Conservation (phyloP, 1,140 invertebrate species). For the Araneus ventricosus region DNA sequence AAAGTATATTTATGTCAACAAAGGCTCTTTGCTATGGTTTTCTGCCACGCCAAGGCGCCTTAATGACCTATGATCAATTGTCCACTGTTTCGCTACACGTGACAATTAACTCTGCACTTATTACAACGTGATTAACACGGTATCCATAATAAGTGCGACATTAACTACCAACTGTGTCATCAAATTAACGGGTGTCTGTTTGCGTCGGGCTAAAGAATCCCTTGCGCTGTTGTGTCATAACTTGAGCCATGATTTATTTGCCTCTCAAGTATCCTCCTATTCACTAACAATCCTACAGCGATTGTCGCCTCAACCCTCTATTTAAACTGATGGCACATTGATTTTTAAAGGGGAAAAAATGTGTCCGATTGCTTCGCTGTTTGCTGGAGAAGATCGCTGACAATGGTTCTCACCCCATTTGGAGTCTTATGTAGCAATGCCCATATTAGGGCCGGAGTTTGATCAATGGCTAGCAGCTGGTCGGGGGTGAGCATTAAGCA, state of each 20-base stretch:
- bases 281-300: conserved; percentile 32
- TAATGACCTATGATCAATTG: conserved; percentile 63
- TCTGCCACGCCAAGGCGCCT: conserved; percentile 26
- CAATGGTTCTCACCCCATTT: conserved; percentile 4
- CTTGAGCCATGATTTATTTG: conserved; percentile 28
- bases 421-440: neutral
- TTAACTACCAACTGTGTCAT: conserved; percentile 72
- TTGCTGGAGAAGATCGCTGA: neutral
- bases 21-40: neutral
- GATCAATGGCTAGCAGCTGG: conserved; percentile 71
- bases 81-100: conserved; percentile 22
- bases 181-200: conserved; percentile 61
- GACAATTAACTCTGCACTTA: conserved; percentile 61
- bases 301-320: conserved; percentile 26
- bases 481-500: conserved; percentile 28
- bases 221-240: conserved; percentile 35
- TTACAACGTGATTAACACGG: conserved; percentile 68
- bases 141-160: conserved; percentile 69
- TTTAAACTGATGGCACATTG: conserved; percentile 58
- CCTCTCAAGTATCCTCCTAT: neutral
- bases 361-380: neutral
- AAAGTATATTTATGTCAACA: conserved; percentile 24
- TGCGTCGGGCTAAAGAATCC: conserved; percentile 54
- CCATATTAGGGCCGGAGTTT: conserved; percentile 52
- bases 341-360: conserved; percentile 46